Conservation (phyloP, 2,797 vertebrate species). For the Oceanodroma leucorhoa region DNA sequence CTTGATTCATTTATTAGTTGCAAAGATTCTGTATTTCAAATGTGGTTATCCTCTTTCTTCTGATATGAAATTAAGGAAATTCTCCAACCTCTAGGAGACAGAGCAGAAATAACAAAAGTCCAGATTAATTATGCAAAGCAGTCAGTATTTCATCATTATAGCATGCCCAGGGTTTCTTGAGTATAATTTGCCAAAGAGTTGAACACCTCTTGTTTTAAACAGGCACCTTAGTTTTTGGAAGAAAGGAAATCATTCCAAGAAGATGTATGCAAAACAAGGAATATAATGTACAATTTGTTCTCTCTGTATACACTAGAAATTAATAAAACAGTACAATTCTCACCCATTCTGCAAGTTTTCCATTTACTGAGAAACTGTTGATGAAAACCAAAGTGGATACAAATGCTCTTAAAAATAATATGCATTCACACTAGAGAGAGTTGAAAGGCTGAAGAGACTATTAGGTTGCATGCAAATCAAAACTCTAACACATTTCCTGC, state of each 20-base stretch:
- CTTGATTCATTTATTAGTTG: not conserved
- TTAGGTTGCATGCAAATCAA: not conserved
- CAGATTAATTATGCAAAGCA: not conserved
- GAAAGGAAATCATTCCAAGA: not conserved
- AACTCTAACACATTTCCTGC: not conserved
- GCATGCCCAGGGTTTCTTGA: not conserved
- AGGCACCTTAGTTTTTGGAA: not conserved
- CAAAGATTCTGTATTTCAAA: not conserved
- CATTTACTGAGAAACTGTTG: not conserved
- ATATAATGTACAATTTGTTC: not conserved
- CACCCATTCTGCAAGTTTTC: not conserved
- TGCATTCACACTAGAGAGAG: not conserved
- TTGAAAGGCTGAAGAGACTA: not conserved
- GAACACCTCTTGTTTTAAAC: not conserved
- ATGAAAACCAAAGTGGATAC: not conserved
- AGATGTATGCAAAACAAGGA: not conserved
- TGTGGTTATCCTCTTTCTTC: not conserved
- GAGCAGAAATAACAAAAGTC: not conserved
- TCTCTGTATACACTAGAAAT: not conserved
- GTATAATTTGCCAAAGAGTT: not conserved
- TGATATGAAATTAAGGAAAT: not conserved
- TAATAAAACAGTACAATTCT: not conserved
- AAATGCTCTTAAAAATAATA: not conserved
- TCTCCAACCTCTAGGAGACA: not conserved
- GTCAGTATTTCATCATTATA: not conserved